phyloP scores from a whole-genome alignment of 1,140 invertebrate genomes.

The Drosophila kurseongensis region DNA sequence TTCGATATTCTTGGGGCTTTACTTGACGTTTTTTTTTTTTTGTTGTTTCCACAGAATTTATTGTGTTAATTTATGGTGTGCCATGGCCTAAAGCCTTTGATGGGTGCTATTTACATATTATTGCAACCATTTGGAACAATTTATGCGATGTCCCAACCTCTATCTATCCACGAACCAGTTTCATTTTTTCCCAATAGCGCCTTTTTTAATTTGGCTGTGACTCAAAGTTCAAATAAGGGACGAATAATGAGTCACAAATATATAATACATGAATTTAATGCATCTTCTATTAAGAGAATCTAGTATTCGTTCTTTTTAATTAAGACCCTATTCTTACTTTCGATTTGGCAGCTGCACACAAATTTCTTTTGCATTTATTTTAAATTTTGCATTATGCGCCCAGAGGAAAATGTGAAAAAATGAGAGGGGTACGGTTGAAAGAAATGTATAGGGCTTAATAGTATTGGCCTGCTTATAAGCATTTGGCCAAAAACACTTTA shows the following conservation, averaged over 20 bases:
- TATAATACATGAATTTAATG: not conserved
- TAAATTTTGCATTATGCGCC: slow-evolving; percentile 19
- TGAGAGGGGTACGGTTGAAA: not conserved
- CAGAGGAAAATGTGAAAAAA: not conserved
- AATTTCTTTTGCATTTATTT: slow-evolving; percentile 32
- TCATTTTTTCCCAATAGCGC: not conserved
- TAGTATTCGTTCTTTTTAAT: slow-evolving; percentile 3
- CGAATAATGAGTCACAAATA: slow-evolving; percentile 3
- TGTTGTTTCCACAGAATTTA: slow-evolving; percentile 54
- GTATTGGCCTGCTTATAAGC: slow-evolving; percentile 37
- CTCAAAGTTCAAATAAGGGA: slow-evolving; percentile 12
- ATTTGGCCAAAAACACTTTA: slow-evolving; percentile 51
- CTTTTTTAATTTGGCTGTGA: not conserved
- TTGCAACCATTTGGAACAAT: slow-evolving; percentile 60
- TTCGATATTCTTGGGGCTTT: not conserved
- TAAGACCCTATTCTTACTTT: not conserved
- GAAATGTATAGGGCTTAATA: slow-evolving; percentile 1
- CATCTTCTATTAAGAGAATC: not conserved
- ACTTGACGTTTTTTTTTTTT: slow-evolving; percentile 23
- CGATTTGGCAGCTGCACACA: slow-evolving; percentile 13
- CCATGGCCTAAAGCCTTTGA: slow-evolving; percentile 37
- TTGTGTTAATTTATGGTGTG: slow-evolving; percentile 75
- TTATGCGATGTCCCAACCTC: slow-evolving; percentile 33
- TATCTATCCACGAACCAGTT: not conserved
- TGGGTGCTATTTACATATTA: slow-evolving; percentile 70